A percentile compares a stretch with the other conserved stretches of the same genome.
Evolutionary conservation across 2,797 vertebrate species (phyloP).

Genomic region (Choloepus didactylus): DNA sequence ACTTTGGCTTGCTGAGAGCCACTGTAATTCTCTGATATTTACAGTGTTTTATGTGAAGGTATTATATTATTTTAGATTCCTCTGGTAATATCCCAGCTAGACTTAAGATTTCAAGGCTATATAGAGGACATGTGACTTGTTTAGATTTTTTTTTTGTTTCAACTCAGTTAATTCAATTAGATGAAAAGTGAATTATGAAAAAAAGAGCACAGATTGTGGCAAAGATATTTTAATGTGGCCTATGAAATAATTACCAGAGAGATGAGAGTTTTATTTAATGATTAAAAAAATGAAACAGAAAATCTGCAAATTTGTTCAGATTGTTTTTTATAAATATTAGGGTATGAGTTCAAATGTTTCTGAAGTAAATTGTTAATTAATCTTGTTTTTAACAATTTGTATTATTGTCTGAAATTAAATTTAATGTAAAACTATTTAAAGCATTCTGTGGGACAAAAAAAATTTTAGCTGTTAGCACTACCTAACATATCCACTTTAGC

Average conservation of each 20-base stretch:
- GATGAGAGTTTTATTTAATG: not conserved
- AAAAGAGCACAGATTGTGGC: not conserved
- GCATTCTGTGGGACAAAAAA: not conserved
- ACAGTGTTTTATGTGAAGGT: not conserved
- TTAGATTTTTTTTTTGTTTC: slow-evolving; percentile 9
- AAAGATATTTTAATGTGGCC: not conserved
- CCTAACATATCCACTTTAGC: not conserved
- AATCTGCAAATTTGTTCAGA: slow-evolving; percentile 22
- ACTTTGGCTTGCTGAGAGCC: not conserved
- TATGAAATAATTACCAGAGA: slow-evolving; percentile 18
- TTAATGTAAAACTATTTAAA: slow-evolving; percentile 48
- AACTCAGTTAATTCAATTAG: slow-evolving; percentile 37
- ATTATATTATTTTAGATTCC: not conserved
- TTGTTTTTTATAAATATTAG: not conserved
- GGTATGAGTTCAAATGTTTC: slow-evolving; percentile 26
- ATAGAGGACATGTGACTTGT: not conserved
- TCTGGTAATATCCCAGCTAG: not conserved
- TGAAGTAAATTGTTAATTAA: slow-evolving; percentile 48
- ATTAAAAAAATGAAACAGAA: not conserved
- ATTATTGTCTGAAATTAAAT: slow-evolving; percentile 1
- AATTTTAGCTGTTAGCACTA: not conserved
- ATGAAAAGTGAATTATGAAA: not conserved
- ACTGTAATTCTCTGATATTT: not conserved
- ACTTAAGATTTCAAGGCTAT: not conserved
- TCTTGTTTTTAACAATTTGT: slow-evolving; percentile 39